phyloP scores from a whole-genome alignment of 2,797 vertebrate species.

The Acomys russatus region DNA sequence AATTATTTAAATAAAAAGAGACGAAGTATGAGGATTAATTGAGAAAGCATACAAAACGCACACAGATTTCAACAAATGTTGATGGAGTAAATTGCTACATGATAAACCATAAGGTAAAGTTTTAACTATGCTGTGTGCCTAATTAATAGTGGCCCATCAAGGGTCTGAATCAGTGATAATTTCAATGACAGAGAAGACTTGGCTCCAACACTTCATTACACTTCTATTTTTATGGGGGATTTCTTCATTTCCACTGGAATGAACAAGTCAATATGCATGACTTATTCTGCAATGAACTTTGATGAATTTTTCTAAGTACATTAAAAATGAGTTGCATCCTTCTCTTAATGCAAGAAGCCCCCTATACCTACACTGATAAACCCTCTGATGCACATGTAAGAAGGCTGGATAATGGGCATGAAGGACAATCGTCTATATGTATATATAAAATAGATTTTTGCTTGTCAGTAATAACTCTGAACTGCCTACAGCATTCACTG shows the following conservation, averaged over 20 bases:
- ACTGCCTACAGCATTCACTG: slow-evolving; percentile 90
- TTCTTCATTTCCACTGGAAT: slow-evolving; percentile 91
- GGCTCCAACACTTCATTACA: slow-evolving; percentile 91
- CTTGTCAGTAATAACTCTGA: slow-evolving; percentile 92
- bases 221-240: slow-evolving; percentile 90
- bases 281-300: slow-evolving; percentile 91
- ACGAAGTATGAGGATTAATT: slow-evolving; percentile 27
- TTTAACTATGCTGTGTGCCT: slow-evolving; percentile 87
- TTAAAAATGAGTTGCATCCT: slow-evolving; percentile 91
- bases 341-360: slow-evolving; percentile 86
- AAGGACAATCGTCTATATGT: slow-evolving; percentile 90
- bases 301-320: slow-evolving; percentile 91
- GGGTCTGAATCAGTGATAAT: slow-evolving; percentile 88
- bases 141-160: slow-evolving; percentile 87
- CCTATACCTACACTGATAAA: slow-evolving; percentile 87
- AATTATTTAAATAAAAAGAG: slow-evolving; percentile 69
- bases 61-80: slow-evolving; percentile 1
- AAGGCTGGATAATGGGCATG: slow-evolving; percentile 88
- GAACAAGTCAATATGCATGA: slow-evolving; percentile 90
- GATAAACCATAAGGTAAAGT: slow-evolving; percentile 85
- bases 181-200: slow-evolving; percentile 88
- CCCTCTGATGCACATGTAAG: slow-evolving; percentile 88
- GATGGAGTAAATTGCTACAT: slow-evolving; percentile 17
- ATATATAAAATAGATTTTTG: slow-evolving; percentile 91
- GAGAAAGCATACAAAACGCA: not conserved